Percentiles rank a stretch among this genome's conserved stretches.
Evolutionary conservation across 2,888 invertebrate species (phyloP).

Genomic region (Sepioteuthis lessoniana): DNA sequence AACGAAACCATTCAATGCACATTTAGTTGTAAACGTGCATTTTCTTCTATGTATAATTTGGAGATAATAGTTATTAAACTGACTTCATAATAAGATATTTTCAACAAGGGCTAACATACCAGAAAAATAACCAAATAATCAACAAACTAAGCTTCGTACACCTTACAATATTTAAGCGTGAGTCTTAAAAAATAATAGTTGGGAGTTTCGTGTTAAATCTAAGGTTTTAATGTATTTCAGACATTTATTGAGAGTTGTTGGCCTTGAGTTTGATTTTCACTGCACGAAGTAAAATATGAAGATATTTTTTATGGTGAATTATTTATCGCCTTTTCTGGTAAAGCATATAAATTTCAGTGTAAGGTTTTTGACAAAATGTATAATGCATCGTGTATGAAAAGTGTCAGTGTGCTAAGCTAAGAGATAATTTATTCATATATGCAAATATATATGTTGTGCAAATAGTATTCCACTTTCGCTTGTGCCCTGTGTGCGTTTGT

Average conservation of each 20-base stretch:
- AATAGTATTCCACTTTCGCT: background rate
- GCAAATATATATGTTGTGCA: background rate
- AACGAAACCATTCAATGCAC: too few species aligned
- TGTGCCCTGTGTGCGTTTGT: too few species aligned
- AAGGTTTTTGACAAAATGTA: background rate
- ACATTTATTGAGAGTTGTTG: background rate
- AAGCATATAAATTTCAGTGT: background rate
- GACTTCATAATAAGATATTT: too few species aligned
- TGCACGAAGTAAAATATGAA: slow-evolving; percentile 13
- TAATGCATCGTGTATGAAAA: background rate
- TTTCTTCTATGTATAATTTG: too few species aligned
- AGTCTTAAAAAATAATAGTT: too few species aligned
- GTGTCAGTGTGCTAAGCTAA: background rate
- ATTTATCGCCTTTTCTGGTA: background rate
- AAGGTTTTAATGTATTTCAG: background rate
- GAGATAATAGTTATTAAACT: too few species aligned
- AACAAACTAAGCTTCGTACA: too few species aligned
- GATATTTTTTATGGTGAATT: background rate
- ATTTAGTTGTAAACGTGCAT: too few species aligned
- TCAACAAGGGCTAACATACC: too few species aligned
- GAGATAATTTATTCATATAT: background rate
- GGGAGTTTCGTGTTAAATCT: too few species aligned
- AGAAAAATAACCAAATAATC: too few species aligned
- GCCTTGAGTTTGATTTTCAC: background rate
- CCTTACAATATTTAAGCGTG: too few species aligned